Evolutionary conservation across 1,140 invertebrate genomes (phyloP).

Genomic region (Bombus impatiens): DNA sequence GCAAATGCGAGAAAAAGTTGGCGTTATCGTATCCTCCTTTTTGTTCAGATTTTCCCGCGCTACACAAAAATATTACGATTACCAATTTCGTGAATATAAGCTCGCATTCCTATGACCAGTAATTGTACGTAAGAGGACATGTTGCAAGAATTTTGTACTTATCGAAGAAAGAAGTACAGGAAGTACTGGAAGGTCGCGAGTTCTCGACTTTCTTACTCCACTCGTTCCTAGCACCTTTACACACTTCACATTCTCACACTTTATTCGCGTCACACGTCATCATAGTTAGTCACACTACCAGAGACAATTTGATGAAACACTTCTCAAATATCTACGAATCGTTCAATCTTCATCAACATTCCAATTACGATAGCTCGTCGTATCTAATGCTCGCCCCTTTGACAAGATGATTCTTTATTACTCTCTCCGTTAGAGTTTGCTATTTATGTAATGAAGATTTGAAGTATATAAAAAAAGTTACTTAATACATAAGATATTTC

Average conservation of each 20-base stretch:
- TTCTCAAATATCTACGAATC: not conserved
- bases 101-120: not conserved
- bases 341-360: not conserved
- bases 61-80: constrained; percentile 38
- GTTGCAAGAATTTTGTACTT: not conserved
- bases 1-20: constrained; percentile 21
- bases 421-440: not conserved
- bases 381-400: not conserved
- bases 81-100: not conserved
- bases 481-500: too few relatives aligned
- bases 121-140: too few relatives aligned
- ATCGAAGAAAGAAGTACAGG: not conserved
- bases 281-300: not conserved
- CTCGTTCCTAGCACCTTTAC: constrained; percentile 24
- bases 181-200: constrained; percentile 7
- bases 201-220: constrained; percentile 21
- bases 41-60: constrained; percentile 18
- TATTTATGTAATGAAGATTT: too few relatives aligned
- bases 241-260: constrained; percentile 5
- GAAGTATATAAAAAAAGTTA: too few relatives aligned
- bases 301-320: not conserved
- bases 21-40: not conserved
- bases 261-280: not conserved
- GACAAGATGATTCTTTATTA: too few relatives aligned
- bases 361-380: not conserved